These are phyloP conservation scores for Lobophora halterata DNA, from an alignment of 2,888 invertebrate genomes.

Conservation along the genomic window DNA sequence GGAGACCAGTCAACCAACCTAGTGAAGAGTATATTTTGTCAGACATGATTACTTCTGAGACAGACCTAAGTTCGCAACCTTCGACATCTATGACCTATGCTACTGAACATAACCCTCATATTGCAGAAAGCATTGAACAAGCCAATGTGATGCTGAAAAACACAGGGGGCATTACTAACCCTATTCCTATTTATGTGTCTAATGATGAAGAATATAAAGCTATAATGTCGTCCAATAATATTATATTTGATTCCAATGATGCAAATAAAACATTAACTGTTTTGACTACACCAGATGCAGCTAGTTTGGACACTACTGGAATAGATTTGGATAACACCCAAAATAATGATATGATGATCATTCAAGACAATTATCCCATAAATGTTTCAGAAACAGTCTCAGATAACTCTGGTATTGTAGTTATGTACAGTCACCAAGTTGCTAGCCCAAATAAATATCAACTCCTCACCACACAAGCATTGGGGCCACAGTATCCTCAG, in stretches of 20 bases:
- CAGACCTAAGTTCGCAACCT: slow-evolving; percentile 41
- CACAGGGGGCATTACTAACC: slow-evolving; percentile 52
- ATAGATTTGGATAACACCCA: slow-evolving; percentile 75
- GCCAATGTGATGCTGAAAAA: slow-evolving; percentile 58
- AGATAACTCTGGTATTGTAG: slow-evolving; percentile 83
- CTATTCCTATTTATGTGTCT: slow-evolving; percentile 74
- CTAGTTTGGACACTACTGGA: slow-evolving; percentile 46
- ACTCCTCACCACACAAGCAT: slow-evolving; percentile 60
- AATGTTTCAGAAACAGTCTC: slow-evolving; percentile 74
- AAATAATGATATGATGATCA: slow-evolving; percentile 82
- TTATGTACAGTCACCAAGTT: slow-evolving; percentile 82
- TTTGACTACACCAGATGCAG: slow-evolving; percentile 51
- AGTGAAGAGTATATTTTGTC: slow-evolving; percentile 50
- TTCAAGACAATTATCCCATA: slow-evolving; percentile 81
- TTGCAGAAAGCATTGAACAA: slow-evolving; percentile 40
- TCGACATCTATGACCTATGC: slow-evolving; percentile 54
- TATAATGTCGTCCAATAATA: slow-evolving; percentile 65
- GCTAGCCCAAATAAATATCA: slow-evolving; percentile 78
- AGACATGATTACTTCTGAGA: slow-evolving; percentile 48
- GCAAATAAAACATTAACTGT: slow-evolving; percentile 65
- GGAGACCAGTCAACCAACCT: slow-evolving; percentile 34
- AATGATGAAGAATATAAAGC: slow-evolving; percentile 76
- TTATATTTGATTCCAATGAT: slow-evolving; percentile 66
- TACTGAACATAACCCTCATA: slow-evolving; percentile 40
- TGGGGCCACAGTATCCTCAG: slow-evolving; percentile 63